Conservation (phyloP, 2,797 vertebrate species). For the Cichlasoma orientale region DNA sequence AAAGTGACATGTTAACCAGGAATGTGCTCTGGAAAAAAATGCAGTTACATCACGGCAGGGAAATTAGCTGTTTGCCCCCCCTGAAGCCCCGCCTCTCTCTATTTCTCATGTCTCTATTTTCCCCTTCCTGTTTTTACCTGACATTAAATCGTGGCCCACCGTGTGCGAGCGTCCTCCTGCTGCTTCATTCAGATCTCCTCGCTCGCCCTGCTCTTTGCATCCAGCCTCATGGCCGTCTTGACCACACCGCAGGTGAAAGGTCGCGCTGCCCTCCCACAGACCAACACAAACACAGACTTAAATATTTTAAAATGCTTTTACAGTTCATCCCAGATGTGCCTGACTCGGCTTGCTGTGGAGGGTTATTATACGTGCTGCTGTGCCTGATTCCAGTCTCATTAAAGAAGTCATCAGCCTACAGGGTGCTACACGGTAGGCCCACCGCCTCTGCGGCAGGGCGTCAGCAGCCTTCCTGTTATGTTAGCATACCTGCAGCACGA, state of each 20-base stretch:
- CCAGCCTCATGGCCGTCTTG: background rate
- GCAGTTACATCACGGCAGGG: constrained; percentile 30
- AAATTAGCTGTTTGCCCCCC: constrained; percentile 47
- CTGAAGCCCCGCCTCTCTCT: constrained; percentile 7
- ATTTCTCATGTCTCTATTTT: background rate
- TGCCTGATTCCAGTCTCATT: constrained; percentile 40
- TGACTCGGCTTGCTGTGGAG: constrained; percentile 5
- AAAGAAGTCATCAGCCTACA: constrained; percentile 38
- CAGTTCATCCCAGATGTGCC: background rate
- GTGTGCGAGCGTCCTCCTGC: background rate
- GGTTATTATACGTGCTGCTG: constrained; percentile 34
- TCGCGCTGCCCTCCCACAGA: background rate
- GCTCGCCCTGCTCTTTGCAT: constrained; percentile 4
- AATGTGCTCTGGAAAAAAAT: constrained; percentile 54
- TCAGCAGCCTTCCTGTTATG: constrained; percentile 20
- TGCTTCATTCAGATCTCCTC: background rate
- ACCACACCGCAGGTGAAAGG: background rate
- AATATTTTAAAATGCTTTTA: background rate
- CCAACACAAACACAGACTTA: background rate
- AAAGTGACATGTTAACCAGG: constrained; percentile 53
- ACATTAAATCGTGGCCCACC: background rate
- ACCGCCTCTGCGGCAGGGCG: background rate
- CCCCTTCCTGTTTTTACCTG: constrained; percentile 24
- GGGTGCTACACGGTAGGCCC: constrained; percentile 13
- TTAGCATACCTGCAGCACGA: constrained; percentile 28